Conservation (phyloP, 1,140 invertebrate genomes). For the Aphidius gifuensis region DNA sequence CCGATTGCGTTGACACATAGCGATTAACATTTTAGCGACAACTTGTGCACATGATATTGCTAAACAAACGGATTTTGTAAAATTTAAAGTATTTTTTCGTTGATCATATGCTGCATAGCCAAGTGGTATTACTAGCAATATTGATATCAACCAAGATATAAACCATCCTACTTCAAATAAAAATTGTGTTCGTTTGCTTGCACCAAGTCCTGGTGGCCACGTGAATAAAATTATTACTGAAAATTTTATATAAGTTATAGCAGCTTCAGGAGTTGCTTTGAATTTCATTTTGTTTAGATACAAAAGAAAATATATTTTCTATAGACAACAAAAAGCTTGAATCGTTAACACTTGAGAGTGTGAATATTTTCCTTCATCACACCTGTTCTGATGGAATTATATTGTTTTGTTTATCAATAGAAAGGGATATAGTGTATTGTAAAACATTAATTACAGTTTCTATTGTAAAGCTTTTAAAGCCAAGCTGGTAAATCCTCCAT, state of each 20-base stretch:
- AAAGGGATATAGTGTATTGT: too few relatives aligned
- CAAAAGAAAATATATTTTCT: background rate
- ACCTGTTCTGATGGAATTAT: too few relatives aligned
- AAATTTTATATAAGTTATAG: conserved; percentile 19
- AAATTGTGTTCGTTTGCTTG: conserved; percentile 7
- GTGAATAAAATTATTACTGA: conserved; percentile 19
- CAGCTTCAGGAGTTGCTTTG: conserved; percentile 12
- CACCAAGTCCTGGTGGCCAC: conserved; percentile 26
- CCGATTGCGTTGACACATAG: conserved; percentile 13
- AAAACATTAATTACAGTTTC: too few relatives aligned
- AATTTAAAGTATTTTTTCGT: conserved; percentile 5
- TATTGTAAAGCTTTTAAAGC: too few relatives aligned
- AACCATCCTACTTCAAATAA: conserved; percentile 24
- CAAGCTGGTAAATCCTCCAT: too few relatives aligned
- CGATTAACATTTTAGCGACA: conserved; percentile 23
- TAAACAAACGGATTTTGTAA: conserved; percentile 25
- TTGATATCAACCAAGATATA: conserved; percentile 14
- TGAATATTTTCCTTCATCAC: too few relatives aligned
- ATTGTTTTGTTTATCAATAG: too few relatives aligned
- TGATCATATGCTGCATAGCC: conserved; percentile 17
- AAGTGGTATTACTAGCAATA: conserved; percentile 18
- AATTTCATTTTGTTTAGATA: background rate
- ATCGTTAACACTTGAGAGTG: too few relatives aligned
- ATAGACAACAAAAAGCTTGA: too few relatives aligned
- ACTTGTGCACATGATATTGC: conserved; percentile 15